These are phyloP conservation scores for Delphinapterus leucas DNA, from an alignment of 2,113 vertebrate species.

Conservation along the genomic window DNA sequence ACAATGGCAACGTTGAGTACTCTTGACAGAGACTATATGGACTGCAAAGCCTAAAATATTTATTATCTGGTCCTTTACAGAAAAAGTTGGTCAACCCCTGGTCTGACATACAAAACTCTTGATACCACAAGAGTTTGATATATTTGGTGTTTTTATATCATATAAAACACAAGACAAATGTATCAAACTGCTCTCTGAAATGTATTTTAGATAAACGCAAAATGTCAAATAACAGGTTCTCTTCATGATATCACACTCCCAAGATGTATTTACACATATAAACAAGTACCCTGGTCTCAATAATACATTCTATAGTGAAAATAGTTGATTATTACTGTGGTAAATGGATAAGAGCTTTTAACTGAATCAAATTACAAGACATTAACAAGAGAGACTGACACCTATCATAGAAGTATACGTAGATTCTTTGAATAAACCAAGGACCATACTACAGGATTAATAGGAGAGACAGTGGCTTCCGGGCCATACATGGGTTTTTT, in stretches of 20 bases:
- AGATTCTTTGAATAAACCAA: conserved; percentile 22
- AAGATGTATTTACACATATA: background rate
- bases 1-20: background rate
- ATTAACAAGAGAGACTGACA: conserved; percentile 1
- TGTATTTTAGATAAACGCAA: conserved; percentile 26
- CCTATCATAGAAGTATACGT: background rate
- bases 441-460: background rate
- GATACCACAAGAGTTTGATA: background rate
- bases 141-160: background rate
- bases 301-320: conserved; percentile 4
- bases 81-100: background rate
- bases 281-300: background rate
- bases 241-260: background rate
- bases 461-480: background rate
- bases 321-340: background rate
- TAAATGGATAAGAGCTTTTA: conserved; percentile 18
- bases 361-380: background rate
- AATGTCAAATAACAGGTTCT: background rate
- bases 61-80: background rate
- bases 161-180: background rate
- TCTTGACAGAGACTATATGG: background rate
- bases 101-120: background rate
- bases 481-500: background rate
- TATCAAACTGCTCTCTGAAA: background rate
- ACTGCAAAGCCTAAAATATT: background rate